Conservation (phyloP, 2,888 invertebrate genomes). For the Cremastinae sp. region DNA sequence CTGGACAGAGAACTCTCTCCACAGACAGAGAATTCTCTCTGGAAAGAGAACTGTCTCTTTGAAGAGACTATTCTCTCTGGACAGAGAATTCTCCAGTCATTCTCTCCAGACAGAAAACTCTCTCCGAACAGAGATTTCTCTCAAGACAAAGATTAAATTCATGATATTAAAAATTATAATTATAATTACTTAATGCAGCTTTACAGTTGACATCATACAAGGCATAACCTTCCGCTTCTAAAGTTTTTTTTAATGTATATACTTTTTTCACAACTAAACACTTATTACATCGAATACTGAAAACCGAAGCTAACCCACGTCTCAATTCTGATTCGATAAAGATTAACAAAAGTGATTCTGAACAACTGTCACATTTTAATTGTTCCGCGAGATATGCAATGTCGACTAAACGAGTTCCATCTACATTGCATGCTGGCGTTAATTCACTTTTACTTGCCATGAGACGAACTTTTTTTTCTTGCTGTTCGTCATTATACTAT, state of each 20-base stretch:
- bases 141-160: slow-evolving; percentile 9
- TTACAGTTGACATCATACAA: slow-evolving; percentile 30
- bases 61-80: too few species aligned
- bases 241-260: slow-evolving; percentile 31
- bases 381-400: slow-evolving; percentile 24
- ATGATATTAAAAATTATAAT: slow-evolving; percentile 17
- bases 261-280: slow-evolving; percentile 18
- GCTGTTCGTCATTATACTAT: slow-evolving; percentile 9
- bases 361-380: slow-evolving; percentile 18
- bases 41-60: too few species aligned
- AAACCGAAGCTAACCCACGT: slow-evolving; percentile 23
- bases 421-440: slow-evolving; percentile 25
- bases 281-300: slow-evolving; percentile 20
- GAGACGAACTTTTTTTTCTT: slow-evolving; percentile 24
- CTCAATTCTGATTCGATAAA: slow-evolving; percentile 20
- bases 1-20: too few species aligned
- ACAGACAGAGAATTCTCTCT: too few species aligned
- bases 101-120: background rate
- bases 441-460: slow-evolving; percentile 4
- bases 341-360: slow-evolving; percentile 9
- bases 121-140: slow-evolving; percentile 12
- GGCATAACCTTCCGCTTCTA: slow-evolving; percentile 15
- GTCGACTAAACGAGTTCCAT: slow-evolving; percentile 27
- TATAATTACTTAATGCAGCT: slow-evolving; percentile 26
- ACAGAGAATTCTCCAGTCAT: too few species aligned